Evolutionary conservation across 2,797 vertebrate species (phyloP).

Genomic region (Danio albolineatus): DNA sequence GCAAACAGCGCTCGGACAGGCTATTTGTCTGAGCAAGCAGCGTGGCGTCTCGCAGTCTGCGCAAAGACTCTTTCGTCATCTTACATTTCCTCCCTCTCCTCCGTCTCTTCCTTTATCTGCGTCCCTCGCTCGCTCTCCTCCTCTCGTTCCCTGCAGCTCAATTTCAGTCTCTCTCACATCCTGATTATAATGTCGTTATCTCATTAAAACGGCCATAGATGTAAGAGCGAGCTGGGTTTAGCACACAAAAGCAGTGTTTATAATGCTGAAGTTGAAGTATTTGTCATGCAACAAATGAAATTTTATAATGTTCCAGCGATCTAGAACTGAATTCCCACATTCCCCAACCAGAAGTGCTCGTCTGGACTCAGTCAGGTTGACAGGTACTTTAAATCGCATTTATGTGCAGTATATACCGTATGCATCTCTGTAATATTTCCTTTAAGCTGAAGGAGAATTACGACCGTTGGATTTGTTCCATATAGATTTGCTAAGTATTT

Average conservation of each 20-base stretch:
- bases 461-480: constrained; percentile 31
- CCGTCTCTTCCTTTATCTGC: constrained; percentile 71
- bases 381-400: constrained; percentile 36
- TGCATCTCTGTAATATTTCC: constrained; percentile 10
- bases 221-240: constrained; percentile 47
- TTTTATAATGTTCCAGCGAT: constrained; percentile 12
- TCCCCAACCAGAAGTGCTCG: background rate
- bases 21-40: constrained; percentile 91
- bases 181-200: constrained; percentile 67
- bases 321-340: constrained; percentile 21
- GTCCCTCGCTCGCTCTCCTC: constrained; percentile 41
- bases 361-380: constrained; percentile 43
- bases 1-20: constrained; percentile 87
- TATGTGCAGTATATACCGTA: constrained; percentile 8
- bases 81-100: constrained; percentile 85
- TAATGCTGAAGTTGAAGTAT: constrained; percentile 26
- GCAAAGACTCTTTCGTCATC: constrained; percentile 84
- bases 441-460: constrained; percentile 18
- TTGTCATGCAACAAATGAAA: constrained; percentile 16
- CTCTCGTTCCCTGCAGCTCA: constrained; percentile 50
- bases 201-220: constrained; percentile 61
- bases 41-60: constrained; percentile 91
- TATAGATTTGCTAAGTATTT: constrained; percentile 35
- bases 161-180: constrained; percentile 64
- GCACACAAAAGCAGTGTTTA: constrained; percentile 39